Evolutionary conservation across 1,140 invertebrate genomes (phyloP).

Genomic region (Subanguina moxae): DNA sequence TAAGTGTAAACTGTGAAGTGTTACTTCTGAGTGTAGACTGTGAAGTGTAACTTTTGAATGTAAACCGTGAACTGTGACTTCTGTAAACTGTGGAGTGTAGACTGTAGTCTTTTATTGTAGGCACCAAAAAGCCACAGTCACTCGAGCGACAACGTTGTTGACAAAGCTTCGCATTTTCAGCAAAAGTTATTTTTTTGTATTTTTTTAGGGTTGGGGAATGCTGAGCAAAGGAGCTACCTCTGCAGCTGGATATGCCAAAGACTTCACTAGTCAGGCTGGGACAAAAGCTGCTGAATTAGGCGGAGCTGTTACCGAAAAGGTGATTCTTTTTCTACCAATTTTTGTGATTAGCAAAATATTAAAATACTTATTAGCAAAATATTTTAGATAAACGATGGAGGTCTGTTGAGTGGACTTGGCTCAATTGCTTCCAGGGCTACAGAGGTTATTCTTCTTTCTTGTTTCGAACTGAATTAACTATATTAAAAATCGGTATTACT

Average conservation of each 20-base stretch:
- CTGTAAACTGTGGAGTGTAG: too few species aligned
- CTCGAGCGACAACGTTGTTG: too few species aligned
- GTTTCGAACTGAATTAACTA: too few species aligned
- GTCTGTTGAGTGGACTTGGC: slow-evolving; percentile 41
- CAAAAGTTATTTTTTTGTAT: too few species aligned
- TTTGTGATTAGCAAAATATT: slow-evolving; percentile 9
- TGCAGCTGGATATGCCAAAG: slow-evolving; percentile 53
- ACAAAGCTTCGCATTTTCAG: too few species aligned
- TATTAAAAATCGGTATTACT: too few species aligned
- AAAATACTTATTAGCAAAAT: slow-evolving; percentile 15
- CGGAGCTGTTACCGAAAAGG: slow-evolving; percentile 26
- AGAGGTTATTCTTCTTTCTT: not conserved
- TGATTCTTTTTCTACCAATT: slow-evolving; percentile 2
- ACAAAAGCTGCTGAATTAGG: slow-evolving; percentile 53
- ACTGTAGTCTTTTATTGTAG: too few species aligned
- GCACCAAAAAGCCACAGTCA: too few species aligned
- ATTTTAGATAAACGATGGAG: slow-evolving; percentile 45
- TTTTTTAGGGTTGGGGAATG: slow-evolving; percentile 54
- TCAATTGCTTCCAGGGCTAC: slow-evolving; percentile 24
- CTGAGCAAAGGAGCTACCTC: slow-evolving; percentile 52
- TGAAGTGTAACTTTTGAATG: too few species aligned
- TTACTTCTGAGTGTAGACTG: too few species aligned
- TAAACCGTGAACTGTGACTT: too few species aligned
- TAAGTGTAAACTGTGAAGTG: too few species aligned
- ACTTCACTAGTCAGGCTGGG: slow-evolving; percentile 48